phyloP scores from a whole-genome alignment of 1,140 invertebrate genomes.

The Trissolcus basalis region DNA sequence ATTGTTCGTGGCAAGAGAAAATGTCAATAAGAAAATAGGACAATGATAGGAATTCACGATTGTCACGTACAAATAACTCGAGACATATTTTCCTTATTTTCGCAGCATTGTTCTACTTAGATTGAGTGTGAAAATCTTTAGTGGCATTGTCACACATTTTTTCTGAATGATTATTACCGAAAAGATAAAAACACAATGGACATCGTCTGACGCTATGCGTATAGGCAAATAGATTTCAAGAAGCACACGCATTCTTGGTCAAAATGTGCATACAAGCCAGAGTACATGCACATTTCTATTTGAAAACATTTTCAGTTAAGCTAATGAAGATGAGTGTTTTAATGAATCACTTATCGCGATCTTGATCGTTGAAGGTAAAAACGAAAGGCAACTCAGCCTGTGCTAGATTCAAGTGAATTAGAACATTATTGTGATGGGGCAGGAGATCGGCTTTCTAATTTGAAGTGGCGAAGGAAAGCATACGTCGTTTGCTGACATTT shows the following conservation, averaged over 20 bases:
- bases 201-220: slow-evolving; percentile 19
- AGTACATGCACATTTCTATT: slow-evolving; percentile 41
- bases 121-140: slow-evolving; percentile 47
- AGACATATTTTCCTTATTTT: slow-evolving; percentile 45
- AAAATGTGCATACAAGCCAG: slow-evolving; percentile 19
- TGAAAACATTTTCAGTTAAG: slow-evolving; percentile 46
- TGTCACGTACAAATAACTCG: slow-evolving; percentile 42
- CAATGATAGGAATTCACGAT: slow-evolving; percentile 22
- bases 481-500: slow-evolving; percentile 32
- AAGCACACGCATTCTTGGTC: too few species aligned
- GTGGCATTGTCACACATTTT: slow-evolving; percentile 45
- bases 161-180: slow-evolving; percentile 23
- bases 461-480: slow-evolving; percentile 34
- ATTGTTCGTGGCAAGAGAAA: slow-evolving; percentile 8
- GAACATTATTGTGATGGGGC: slow-evolving; percentile 45
- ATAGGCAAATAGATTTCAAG: slow-evolving; percentile 9
- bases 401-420: slow-evolving; percentile 57
- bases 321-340: slow-evolving; percentile 60
- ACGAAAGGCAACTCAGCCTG: slow-evolving; percentile 46
- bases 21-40: slow-evolving; percentile 30
- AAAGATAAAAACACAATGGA: slow-evolving; percentile 51
- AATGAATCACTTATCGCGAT: slow-evolving; percentile 53
- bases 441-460: slow-evolving; percentile 51
- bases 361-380: slow-evolving; percentile 45
- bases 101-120: slow-evolving; percentile 36